Conservation (phyloP, 2,888 invertebrate genomes). For the Exephanes ischioxanthus region DNA sequence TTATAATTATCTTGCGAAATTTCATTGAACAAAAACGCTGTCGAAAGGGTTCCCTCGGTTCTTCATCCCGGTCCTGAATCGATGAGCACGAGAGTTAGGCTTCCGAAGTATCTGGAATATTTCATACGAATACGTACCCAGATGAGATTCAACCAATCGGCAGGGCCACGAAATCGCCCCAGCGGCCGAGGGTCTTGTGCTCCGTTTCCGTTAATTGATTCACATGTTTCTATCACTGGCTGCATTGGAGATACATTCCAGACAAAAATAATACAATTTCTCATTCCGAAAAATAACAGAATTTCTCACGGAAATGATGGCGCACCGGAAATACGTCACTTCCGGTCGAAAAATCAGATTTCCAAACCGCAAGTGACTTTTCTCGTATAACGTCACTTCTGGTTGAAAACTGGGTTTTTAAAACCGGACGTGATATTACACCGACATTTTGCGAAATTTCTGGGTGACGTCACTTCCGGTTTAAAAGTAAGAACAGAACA, state of each 20-base stretch:
- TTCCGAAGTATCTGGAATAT: background rate
- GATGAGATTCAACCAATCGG: background rate
- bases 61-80: background rate
- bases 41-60: background rate
- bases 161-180: too few relatives aligned
- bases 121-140: background rate
- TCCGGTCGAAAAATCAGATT: too few relatives aligned
- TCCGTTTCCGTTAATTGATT: background rate
- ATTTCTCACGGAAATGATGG: too few relatives aligned
- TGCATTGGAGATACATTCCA: background rate
- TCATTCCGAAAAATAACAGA: background rate
- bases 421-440: too few relatives aligned
- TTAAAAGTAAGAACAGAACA: background rate
- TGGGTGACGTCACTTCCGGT: too few relatives aligned
- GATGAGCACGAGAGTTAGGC: background rate
- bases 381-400: background rate
- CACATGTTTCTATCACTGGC: background rate
- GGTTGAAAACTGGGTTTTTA: background rate
- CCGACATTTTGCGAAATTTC: too few relatives aligned
- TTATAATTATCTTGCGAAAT: slow-evolving; percentile 35
- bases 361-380: too few relatives aligned
- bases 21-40: slow-evolving; percentile 14
- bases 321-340: too few relatives aligned
- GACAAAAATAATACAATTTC: background rate
- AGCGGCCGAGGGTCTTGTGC: too few relatives aligned